phyloP scores from a whole-genome alignment of 2,888 invertebrate genomes.

The Luperina testacea region DNA sequence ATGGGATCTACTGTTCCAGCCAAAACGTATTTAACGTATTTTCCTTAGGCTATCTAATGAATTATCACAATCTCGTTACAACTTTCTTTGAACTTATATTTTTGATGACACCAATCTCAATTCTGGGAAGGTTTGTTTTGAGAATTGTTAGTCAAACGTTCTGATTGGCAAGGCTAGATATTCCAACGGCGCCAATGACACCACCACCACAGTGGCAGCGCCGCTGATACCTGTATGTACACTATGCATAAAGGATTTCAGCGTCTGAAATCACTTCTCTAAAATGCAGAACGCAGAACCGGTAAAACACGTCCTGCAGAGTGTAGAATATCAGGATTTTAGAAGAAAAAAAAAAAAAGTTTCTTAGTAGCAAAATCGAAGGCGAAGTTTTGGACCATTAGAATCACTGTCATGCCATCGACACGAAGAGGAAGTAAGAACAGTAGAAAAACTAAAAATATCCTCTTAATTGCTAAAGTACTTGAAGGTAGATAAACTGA shows the following conservation, averaged over 20 bases:
- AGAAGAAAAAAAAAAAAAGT: conserved; percentile 5
- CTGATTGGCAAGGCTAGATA: conserved; percentile 48
- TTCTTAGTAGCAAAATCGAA: background rate
- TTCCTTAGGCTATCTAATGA: conserved; percentile 62
- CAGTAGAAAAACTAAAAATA: background rate
- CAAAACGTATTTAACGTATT: conserved; percentile 70
- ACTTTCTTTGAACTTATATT: conserved; percentile 64
- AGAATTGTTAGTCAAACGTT: conserved; percentile 43
- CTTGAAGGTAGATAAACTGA: conserved; percentile 12
- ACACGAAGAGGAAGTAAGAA: background rate
- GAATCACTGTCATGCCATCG: background rate
- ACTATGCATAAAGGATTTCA: conserved; percentile 9
- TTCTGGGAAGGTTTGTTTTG: conserved; percentile 50
- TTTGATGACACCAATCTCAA: conserved; percentile 48
- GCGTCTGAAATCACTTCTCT: conserved; percentile 16
- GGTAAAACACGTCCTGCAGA: conserved; percentile 20
- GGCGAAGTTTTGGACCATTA: background rate
- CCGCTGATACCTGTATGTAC: conserved; percentile 9
- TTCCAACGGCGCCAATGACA: conserved; percentile 23
- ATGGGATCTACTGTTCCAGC: conserved; percentile 84
- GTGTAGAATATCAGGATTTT: conserved; percentile 34
- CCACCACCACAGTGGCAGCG: background rate
- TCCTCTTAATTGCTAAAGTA: conserved; percentile 5
- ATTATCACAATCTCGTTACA: conserved; percentile 59
- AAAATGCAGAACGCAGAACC: conserved; percentile 35